Base-by-base conservation (phyloP, 2,797 vertebrate species). In the Leuciscus waleckii region DNA sequence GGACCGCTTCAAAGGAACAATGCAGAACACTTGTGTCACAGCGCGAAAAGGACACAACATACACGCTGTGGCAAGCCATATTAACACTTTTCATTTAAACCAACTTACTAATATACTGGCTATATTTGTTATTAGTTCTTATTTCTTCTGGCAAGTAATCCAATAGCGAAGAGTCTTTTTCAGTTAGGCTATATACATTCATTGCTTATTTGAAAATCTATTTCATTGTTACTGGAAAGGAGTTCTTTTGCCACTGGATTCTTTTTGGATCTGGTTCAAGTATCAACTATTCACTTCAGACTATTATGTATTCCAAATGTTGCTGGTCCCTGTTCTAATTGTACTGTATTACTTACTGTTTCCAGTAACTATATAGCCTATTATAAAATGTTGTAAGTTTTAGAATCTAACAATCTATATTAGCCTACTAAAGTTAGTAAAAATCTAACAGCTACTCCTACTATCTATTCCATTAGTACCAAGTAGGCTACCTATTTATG, bases 21-120 rank as follows among this genome's bases (percentile, higher is more conserved):
- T 65, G 56, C 83, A 58, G 49, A 61, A 78, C 83, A 46, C 65
- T 78, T 58, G 43, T 70, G 74, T 78, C 51, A 83, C 80, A 63
- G 54, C n/a, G 58, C 56, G 43, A 74, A 29, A 58, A 19, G 81
- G 76, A 80, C 46, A 21, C 51, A 71, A 43, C 32, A 71, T 19
- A 32, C 17, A 56, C 23, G 19, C 49, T 29, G n/a, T 82, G 80
- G 80, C 80, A 82, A 43, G 68, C 80, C 68, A n/a, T 4, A 1
- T 58, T 43, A 73, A 71, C 68, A 82, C 54, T 10, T 32, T 37
- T 68, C 19, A 7, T 68, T 51, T 68, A 37, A 46, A 65, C 16
- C 9, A 65, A 23, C 3, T 65, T 65, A 19, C 54, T 56, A 56
- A 56, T 23, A 46, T 46, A 13, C 43, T 14, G 13, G 43, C 11